Evolutionary conservation across 2,113 vertebrate species (phyloP), one percentile per base, ranked within the genome.

Genomic region (Zosterops lateralis): DNA sequence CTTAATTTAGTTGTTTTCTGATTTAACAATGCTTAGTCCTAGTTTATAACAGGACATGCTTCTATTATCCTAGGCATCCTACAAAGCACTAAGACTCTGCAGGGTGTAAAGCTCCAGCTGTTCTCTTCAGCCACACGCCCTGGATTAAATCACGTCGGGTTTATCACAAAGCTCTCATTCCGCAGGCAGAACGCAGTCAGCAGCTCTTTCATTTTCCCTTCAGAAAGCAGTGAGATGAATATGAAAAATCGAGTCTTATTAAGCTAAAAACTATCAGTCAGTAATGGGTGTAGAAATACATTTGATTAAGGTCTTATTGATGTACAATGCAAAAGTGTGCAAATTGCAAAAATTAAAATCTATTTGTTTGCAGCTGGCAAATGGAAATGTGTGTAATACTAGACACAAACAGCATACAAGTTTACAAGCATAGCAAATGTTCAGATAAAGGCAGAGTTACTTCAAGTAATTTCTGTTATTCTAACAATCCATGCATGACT

Each of bases 311-410:
- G 53, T 60, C 75, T 62, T 77, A 62, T 2, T 74, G 50, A 61
- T 1, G 4, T 38, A 87, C 73, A 93, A 53, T 34, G 71, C 42
- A 68, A 25, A 88, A 87, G 60, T 53, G 80, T 54, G 65, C 20
- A 89, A 91, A 90, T 38, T 44, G 51, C 56, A 82, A 57, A 91
- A 91, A 95, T 84, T 57, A 78, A 93, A 87, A 90, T 40, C 67
- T n/a, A 3, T 70, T 93, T 92, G 28, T 80, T 85, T 86, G 47
- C 3, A 0, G 34, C 28, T 85, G 50, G 60, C 72, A 93, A 94
- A 91, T 12, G 62, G 47, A 65, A 85, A 58, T 14, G 18, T 34
- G 3, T 40, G 38, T 38, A 93, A 87, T n/a, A 45, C 38, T 28
- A 89, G 71, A 56, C 62, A 84, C 31, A 84, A 73, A 89, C 10